Percentiles rank a stretch among this genome's conserved stretches.
Conservation (phyloP, 2,797 vertebrate genomes). For the Leucoraja ocellata region DNA sequence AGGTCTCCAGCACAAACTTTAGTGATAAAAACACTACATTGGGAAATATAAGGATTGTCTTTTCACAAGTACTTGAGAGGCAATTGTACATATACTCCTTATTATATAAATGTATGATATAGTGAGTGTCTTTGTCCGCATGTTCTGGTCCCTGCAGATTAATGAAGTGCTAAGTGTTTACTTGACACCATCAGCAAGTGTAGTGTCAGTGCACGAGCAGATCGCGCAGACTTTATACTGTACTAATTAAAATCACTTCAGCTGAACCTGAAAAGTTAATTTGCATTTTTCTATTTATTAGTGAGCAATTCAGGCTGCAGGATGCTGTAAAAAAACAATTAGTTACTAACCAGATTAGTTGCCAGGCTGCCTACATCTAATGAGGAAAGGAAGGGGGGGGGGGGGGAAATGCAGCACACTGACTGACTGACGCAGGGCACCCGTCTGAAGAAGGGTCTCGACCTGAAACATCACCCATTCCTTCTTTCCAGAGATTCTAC, state of each 20-base stretch:
- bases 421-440: neutral
- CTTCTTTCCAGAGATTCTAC: no score
- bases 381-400: neutral
- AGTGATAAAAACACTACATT: neutral
- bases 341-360: slow-evolving; percentile 28
- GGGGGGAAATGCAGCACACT: neutral
- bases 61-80: neutral
- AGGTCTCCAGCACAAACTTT: neutral
- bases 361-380: neutral
- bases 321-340: slow-evolving; percentile 9
- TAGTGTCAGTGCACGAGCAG: neutral
- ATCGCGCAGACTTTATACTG: neutral
- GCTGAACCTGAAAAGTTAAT: neutral
- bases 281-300: slow-evolving; percentile 29
- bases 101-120: slow-evolving; percentile 3
- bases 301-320: neutral
- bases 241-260: slow-evolving; percentile 35
- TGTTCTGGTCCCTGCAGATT: slow-evolving; percentile 10
- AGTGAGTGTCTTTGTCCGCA: neutral
- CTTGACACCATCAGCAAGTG: slow-evolving; percentile 32
- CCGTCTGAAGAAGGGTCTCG: no score
- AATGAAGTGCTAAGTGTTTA: slow-evolving; percentile 34
- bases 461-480: no score
- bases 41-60: neutral
- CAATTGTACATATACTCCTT: neutral